These are phyloP conservation scores for Telmatherina bonti DNA, from an alignment of 2,797 vertebrate genomes.

Conservation along the genomic window DNA sequence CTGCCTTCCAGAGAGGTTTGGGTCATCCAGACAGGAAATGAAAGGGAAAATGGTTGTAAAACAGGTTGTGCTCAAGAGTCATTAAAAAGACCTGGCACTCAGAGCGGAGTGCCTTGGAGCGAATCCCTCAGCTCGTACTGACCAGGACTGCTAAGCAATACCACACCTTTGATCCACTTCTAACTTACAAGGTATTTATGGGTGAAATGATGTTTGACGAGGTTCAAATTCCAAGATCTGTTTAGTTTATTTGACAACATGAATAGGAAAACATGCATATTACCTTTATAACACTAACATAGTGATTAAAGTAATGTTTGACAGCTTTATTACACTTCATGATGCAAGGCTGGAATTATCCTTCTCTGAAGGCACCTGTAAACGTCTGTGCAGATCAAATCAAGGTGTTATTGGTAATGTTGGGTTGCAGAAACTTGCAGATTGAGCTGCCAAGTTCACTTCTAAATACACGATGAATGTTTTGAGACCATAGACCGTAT, in stretches of 20 bases:
- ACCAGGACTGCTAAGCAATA: conserved; percentile 12
- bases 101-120: conserved; percentile 30
- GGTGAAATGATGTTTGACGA: conserved; percentile 29
- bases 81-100: conserved; percentile 59
- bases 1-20: conserved; percentile 57
- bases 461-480: not conserved
- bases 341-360: conserved; percentile 3
- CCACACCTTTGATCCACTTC: conserved; percentile 15
- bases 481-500: too few species aligned
- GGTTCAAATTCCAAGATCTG: conserved; percentile 1
- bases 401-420: not conserved
- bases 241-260: conserved; percentile 12
- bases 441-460: not conserved
- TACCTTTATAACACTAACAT: conserved; percentile 17
- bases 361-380: conserved; percentile 12
- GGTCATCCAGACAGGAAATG: conserved; percentile 75
- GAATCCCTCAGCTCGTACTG: conserved; percentile 23
- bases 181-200: conserved; percentile 14
- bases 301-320: conserved; percentile 9
- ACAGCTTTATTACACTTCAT: conserved; percentile 20
- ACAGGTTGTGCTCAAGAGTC: conserved; percentile 67
- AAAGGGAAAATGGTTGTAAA: conserved; percentile 74
- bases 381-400: conserved; percentile 1
- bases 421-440: not conserved
- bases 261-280: conserved; percentile 9